Evolutionary conservation across 1,140 invertebrate genomes (phyloP), one percentile per base, ranked within the genome.

Genomic region (Lepidurus apus): DNA sequence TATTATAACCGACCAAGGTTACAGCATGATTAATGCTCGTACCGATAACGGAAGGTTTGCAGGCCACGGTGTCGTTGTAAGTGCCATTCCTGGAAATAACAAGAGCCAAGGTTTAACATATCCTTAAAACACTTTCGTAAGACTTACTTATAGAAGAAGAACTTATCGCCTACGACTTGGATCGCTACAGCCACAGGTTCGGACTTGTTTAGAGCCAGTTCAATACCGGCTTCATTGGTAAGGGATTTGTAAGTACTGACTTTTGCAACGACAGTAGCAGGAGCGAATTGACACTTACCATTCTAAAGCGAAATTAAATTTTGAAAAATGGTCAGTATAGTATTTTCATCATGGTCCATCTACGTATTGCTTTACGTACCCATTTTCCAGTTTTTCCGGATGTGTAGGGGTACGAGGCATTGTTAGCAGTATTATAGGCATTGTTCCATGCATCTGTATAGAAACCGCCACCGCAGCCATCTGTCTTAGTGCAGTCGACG

Each of bases 41-140:
- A 7, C 74, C 65, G 13, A 79, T 82, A 76, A 47, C 10, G 77
- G 79, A 84, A 24, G 80, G 9, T 1, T 47, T 47, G 2, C 45
- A 47, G 73, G 73, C 74, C 5, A 34, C 65, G n/a, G 76, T 45
- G 9, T 83, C 82, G 74, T 83, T 77, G 53, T 65, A 65, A 65
- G 21, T 21, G 9, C 53, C 53, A 17, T n/a, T 65, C 53, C 53
- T 65, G 45, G 1, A 65, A 65, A 65, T 0, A n/a, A 65, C 45
- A 47, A 47, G 45, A 1, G 45, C 17, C 10, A 1, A 3, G 17
- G 4, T 47, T 47, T 47, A 0, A 0, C 10, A 47, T 0, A 10
- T 1, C 17, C 2, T 47, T 47, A 1, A 1, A 17, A 47, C 7
- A 3, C 10, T 47, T 47, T 47, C 10, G 45, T 47, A 1, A n/a